A percentile compares a stretch with the other conserved stretches of the same genome.
Conservation (phyloP, 2,888 invertebrate species). For the Cantharis nigra region DNA sequence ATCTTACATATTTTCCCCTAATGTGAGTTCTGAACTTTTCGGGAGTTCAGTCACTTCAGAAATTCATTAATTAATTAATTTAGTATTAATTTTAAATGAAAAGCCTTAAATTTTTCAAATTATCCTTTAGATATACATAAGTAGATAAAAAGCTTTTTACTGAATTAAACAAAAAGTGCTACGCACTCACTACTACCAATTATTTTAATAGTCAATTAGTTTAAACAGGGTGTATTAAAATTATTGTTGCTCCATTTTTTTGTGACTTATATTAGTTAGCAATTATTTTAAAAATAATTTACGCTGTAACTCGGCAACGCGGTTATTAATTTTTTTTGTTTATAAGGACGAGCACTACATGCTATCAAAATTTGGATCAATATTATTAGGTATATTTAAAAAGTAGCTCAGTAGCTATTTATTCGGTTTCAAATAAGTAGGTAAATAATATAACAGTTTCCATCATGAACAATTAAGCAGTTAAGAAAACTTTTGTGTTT, state of each 20-base stretch:
- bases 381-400: not conserved
- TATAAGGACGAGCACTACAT: not conserved
- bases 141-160: not conserved
- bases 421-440: not conserved
- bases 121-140: not conserved
- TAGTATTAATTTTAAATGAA: not conserved
- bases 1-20: not conserved
- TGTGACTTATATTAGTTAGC: not conserved
- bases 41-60: not conserved
- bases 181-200: not conserved
- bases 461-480: no score
- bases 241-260: not conserved
- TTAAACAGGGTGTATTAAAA: not conserved
- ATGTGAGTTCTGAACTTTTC: not conserved
- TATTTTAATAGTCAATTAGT: not conserved
- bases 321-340: not conserved
- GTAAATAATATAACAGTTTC: no score
- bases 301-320: not conserved
- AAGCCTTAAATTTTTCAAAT: not conserved
- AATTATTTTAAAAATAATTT: not conserved
- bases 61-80: not conserved
- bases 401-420: not conserved
- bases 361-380: not conserved
- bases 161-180: not conserved
- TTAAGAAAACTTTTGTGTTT: no score